phyloP scores from a whole-genome alignment of 2,797 vertebrate genomes.

The Aldrovandia affinis region DNA sequence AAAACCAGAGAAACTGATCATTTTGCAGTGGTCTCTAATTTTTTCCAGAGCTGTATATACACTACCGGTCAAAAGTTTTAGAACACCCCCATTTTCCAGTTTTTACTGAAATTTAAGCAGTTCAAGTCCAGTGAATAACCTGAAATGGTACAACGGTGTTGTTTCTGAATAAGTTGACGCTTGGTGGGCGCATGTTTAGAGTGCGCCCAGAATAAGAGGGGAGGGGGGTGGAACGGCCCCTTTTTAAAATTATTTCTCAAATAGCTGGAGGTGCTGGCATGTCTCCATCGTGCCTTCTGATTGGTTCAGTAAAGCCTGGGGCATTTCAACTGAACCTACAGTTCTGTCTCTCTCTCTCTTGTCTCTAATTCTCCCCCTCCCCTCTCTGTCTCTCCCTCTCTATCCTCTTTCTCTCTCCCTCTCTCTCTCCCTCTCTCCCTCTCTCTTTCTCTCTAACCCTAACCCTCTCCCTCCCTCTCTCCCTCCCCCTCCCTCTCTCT shows the following conservation, averaged over 20 bases:
- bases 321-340: not conserved
- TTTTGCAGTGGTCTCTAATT: too few species aligned
- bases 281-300: not conserved
- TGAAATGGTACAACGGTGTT: too few species aligned
- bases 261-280: not conserved
- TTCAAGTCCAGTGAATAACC: too few species aligned
- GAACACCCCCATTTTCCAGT: too few species aligned
- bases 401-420: too few species aligned
- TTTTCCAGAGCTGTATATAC: too few species aligned
- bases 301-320: not conserved
- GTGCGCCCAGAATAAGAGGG: not conserved
- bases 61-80: too few species aligned
- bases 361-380: not conserved
- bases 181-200: not conserved
- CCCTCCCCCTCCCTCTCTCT: not conserved
- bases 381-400: not conserved
- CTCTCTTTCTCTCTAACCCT: not conserved
- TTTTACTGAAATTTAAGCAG: too few species aligned
- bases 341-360: not conserved
- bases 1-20: too few species aligned
- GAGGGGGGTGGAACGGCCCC: too few species aligned
- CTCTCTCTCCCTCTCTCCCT: conserved; percentile 6
- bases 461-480: too few species aligned
- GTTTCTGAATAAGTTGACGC: not conserved
- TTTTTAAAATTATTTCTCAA: not conserved